Evolutionary conservation across 1,140 invertebrate species (phyloP).

Genomic region (Sweltsa coloradensis): DNA sequence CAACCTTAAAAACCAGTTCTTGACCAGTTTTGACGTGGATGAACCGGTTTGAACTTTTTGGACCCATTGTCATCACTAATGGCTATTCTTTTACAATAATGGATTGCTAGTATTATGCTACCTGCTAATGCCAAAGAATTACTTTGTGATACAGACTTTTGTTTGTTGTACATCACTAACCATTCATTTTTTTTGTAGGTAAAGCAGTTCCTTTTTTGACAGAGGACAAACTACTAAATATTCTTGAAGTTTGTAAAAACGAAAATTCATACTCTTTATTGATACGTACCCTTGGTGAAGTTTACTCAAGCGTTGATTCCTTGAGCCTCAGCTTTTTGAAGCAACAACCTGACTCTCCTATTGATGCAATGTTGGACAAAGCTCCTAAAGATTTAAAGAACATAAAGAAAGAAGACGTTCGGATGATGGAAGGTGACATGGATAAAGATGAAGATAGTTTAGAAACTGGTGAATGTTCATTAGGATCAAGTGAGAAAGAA

Average conservation of each 20-base stretch:
- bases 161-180: no score
- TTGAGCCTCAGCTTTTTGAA: constrained; percentile 55
- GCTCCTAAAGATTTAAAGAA: constrained; percentile 28
- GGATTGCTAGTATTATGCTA: no score
- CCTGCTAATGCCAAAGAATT: no score
- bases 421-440: constrained; percentile 59
- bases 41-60: no score
- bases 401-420: constrained; percentile 52
- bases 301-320: constrained; percentile 57
- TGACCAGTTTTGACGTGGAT: no score
- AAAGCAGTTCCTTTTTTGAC: constrained; percentile 43
- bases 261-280: constrained; percentile 48
- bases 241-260: constrained; percentile 50
- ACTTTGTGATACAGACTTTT: no score
- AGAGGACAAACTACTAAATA: constrained; percentile 46
- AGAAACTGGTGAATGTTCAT: no score
- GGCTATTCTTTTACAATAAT: no score
- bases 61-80: no score
- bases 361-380: constrained; percentile 35
- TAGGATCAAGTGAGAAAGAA: no score
- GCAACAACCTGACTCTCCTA: constrained; percentile 30
- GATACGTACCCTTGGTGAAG: constrained; percentile 51
- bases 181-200: no score
- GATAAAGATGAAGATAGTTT: constrained; percentile 71
- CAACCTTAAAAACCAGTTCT: no score